Evolutionary conservation across 1,140 invertebrate genomes (phyloP).

Genomic region (Meteorus sp.): DNA sequence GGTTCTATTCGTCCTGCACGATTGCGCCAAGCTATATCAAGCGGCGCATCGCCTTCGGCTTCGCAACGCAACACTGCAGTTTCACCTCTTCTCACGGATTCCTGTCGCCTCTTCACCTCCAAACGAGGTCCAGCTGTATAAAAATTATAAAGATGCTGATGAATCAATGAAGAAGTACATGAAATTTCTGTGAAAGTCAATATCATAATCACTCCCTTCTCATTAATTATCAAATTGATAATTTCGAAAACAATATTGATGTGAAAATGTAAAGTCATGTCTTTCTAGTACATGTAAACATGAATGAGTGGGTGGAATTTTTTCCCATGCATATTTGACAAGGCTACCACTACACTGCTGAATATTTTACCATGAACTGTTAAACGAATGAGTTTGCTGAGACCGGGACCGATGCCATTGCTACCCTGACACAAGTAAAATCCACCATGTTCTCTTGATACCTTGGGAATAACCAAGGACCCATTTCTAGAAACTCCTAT

Average conservation of each 20-base stretch:
- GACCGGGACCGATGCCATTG: constrained; percentile 67
- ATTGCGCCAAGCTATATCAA: constrained; percentile 64
- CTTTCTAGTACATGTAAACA: too few relatives aligned
- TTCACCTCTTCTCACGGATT: constrained; percentile 58
- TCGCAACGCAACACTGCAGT: constrained; percentile 62
- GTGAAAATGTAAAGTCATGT: background rate
- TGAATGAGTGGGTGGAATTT: background rate
- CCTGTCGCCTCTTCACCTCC: constrained; percentile 52
- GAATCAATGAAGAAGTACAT: background rate
- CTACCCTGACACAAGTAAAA: constrained; percentile 66
- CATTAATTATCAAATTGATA: too few relatives aligned
- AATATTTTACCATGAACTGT: constrained; percentile 67
- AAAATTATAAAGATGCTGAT: too few relatives aligned
- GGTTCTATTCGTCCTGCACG: constrained; percentile 57
- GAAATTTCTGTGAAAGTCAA: too few relatives aligned
- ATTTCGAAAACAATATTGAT: background rate
- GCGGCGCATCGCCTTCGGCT: constrained; percentile 65
- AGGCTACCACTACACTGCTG: constrained; percentile 20
- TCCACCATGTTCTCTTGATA: constrained; percentile 62
- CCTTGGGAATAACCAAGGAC: constrained; percentile 62
- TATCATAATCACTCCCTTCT: too few relatives aligned
- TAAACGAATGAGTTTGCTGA: constrained; percentile 68
- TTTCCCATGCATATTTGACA: constrained; percentile 23
- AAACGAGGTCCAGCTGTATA: constrained; percentile 54
- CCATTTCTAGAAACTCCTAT: constrained; percentile 58